Conservation (phyloP, 2,797 vertebrate genomes). For the Percopsis omiscomaycus region DNA sequence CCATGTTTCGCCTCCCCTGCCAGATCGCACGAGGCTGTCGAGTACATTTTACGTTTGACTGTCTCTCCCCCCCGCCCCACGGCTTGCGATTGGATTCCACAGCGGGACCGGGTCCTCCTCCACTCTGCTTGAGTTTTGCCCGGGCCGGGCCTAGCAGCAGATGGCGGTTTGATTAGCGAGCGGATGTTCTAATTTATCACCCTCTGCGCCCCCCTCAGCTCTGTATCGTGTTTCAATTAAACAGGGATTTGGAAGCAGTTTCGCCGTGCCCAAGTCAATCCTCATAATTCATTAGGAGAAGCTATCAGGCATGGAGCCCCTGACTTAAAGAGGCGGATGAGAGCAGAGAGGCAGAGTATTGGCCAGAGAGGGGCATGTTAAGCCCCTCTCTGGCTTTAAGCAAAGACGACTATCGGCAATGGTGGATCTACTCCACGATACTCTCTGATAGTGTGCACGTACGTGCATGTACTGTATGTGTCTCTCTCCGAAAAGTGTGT, state of each 20-base stretch:
- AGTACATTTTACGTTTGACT: background rate
- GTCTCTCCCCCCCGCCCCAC: background rate
- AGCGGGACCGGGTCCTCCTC: background rate
- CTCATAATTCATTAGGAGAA: slow-evolving; percentile 62
- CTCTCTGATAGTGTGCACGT: background rate
- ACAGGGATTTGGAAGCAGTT: slow-evolving; percentile 57
- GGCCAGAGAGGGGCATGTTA: slow-evolving; percentile 27
- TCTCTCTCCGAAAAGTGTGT: background rate
- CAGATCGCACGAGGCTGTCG: background rate
- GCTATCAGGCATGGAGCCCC: slow-evolving; percentile 33
- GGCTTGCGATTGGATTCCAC: slow-evolving; percentile 9
- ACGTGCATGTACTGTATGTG: background rate
- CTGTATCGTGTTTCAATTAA: slow-evolving; percentile 68
- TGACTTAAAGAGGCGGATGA: slow-evolving; percentile 33
- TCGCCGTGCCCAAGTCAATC: slow-evolving; percentile 43
- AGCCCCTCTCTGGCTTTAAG: slow-evolving; percentile 3
- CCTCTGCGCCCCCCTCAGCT: slow-evolving; percentile 48
- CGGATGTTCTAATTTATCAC: slow-evolving; percentile 59
- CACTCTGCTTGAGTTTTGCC: background rate
- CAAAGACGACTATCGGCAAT: background rate
- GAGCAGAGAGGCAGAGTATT: slow-evolving; percentile 11
- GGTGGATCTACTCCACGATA: background rate
- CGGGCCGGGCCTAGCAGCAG: slow-evolving; percentile 59
- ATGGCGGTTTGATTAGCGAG: slow-evolving; percentile 65
- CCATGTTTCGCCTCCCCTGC: slow-evolving; percentile 6